Conservation (phyloP, 1,140 invertebrate species). For the Atopsyche davidsoni region DNA sequence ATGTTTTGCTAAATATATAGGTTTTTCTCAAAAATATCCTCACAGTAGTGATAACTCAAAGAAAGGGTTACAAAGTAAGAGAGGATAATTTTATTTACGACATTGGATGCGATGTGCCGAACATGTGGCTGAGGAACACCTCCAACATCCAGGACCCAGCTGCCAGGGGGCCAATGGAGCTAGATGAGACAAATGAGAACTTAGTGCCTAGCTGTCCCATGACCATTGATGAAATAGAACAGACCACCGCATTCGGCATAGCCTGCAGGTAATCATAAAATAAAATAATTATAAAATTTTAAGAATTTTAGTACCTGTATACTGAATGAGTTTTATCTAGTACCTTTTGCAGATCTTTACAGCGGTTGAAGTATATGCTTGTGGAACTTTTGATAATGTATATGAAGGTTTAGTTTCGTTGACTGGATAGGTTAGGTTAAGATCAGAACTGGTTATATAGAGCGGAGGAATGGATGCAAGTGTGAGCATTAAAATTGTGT, state of each 20-base stretch:
- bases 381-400: too few relatives aligned
- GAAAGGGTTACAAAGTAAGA: constrained; percentile 64
- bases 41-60: constrained; percentile 59
- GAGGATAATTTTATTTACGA: constrained; percentile 66
- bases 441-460: too few relatives aligned
- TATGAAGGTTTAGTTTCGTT: too few relatives aligned
- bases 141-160: constrained; percentile 42
- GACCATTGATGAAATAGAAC: constrained; percentile 48
- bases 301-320: too few relatives aligned
- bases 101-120: constrained; percentile 62
- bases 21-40: constrained; percentile 74
- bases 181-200: constrained; percentile 46
- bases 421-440: too few relatives aligned
- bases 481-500: too few relatives aligned
- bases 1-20: constrained; percentile 31
- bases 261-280: constrained; percentile 40
- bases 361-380: too few relatives aligned
- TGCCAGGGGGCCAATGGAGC: constrained; percentile 42
- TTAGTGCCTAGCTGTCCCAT: constrained; percentile 43
- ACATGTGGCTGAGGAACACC: constrained; percentile 63
- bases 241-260: constrained; percentile 41
- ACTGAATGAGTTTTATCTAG: too few relatives aligned
- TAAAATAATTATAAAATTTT: constrained; percentile 19
- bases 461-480: too few relatives aligned
- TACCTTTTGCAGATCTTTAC: too few relatives aligned